Conservation (phyloP, 2,888 invertebrate genomes). For the Trissonchulus sp. region DNA sequence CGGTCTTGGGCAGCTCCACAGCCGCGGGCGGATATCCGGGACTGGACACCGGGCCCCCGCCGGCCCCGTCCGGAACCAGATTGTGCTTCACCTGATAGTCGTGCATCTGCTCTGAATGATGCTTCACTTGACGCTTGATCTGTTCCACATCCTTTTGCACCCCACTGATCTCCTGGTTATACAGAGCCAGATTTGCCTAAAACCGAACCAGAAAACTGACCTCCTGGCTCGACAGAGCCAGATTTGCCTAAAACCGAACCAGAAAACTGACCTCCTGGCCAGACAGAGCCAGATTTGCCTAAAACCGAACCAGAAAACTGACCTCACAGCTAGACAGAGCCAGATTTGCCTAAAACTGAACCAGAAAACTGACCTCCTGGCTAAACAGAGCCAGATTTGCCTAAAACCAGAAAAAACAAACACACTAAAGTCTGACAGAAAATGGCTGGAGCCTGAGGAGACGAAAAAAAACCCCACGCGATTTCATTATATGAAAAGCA, state of each 20-base stretch:
- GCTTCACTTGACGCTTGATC: background rate
- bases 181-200: background rate
- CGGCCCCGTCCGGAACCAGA: background rate
- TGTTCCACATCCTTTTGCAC: background rate
- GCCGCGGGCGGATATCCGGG: no score
- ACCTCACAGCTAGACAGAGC: background rate
- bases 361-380: no score
- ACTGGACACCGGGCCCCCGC: no score
- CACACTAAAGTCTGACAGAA: no score
- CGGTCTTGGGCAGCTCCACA: background rate
- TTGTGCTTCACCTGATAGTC: constrained; percentile 3
- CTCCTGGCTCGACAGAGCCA: background rate
- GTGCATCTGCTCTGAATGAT: background rate
- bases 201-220: background rate
- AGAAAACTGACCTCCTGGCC: background rate
- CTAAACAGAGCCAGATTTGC: no score
- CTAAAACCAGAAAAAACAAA: no score
- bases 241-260: background rate
- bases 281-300: background rate
- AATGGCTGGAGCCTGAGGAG: no score
- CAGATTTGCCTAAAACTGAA: background rate
- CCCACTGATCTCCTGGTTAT: background rate
- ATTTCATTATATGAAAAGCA: no score
- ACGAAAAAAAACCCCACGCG: no score
- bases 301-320: background rate